Percentiles rank a stretch among this genome's conserved stretches.
Evolutionary conservation across 2,113 vertebrate genomes (phyloP).

Genomic region (Saguinus midas): DNA sequence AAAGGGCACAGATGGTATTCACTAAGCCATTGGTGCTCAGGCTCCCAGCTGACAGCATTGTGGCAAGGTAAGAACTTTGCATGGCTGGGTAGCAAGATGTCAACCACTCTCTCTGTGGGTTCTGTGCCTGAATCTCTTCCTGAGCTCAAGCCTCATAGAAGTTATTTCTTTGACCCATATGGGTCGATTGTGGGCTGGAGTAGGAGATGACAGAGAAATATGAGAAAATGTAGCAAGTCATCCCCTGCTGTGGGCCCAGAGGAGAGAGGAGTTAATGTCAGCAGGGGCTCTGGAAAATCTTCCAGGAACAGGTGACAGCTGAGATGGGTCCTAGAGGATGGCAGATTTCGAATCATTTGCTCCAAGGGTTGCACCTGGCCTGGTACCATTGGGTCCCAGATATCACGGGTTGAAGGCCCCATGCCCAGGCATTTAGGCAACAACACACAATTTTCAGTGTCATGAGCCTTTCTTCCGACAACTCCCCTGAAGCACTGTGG

Average conservation of each 20-base stretch:
- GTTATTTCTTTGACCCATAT: background rate
- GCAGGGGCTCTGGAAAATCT: background rate
- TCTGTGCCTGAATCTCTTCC: background rate
- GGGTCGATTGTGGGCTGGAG: background rate
- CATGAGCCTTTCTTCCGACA: background rate
- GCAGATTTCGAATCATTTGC: background rate
- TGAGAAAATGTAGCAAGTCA: background rate
- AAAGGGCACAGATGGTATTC: background rate
- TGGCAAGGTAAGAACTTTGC: background rate
- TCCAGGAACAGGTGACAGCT: background rate
- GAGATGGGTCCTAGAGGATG: background rate
- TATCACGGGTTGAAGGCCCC: background rate
- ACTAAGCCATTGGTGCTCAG: too few relatives aligned
- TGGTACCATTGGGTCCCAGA: background rate
- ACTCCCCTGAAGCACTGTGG: background rate
- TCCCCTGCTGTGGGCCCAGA: background rate
- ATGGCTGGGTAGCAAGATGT: background rate
- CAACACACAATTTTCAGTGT: background rate
- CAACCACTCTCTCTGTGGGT: rapidly evolving
- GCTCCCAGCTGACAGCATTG: too few relatives aligned
- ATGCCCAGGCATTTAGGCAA: background rate
- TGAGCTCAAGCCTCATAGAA: background rate
- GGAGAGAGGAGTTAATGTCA: background rate
- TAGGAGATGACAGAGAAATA: background rate
- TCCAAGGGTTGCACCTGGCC: background rate